Evolutionary conservation across 1,140 invertebrate species (phyloP).

Genomic region (Anadara kagoshimensis): DNA sequence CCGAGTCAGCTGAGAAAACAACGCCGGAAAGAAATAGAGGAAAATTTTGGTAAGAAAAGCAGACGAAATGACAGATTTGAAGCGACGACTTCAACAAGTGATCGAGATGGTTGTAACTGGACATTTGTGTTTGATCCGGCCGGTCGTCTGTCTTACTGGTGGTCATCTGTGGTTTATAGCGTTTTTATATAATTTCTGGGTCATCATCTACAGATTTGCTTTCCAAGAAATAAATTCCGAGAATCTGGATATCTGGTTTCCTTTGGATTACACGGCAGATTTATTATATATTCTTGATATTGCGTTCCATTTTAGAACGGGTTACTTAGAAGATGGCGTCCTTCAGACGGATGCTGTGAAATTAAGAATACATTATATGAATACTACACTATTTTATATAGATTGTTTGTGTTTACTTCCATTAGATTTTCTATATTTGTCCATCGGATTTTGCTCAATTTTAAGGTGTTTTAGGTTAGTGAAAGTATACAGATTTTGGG

Average conservation of each 20-base stretch:
- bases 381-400: constrained; percentile 98
- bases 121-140: constrained; percentile 77
- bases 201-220: constrained; percentile 98
- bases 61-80: constrained; percentile 60
- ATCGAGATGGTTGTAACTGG: constrained; percentile 81
- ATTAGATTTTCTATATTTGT: constrained; percentile 97
- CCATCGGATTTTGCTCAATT: constrained; percentile 98
- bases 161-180: constrained; percentile 87
- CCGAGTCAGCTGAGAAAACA: constrained; percentile 65
- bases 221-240: constrained; percentile 87
- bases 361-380: constrained; percentile 97
- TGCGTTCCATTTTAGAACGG: constrained; percentile 96
- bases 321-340: constrained; percentile 84
- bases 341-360: constrained; percentile 96
- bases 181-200: constrained; percentile 98
- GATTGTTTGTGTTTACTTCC: constrained; percentile 98
- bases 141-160: constrained; percentile 74
- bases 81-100: constrained; percentile 59
- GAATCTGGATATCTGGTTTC: constrained; percentile 95
- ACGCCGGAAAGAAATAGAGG: constrained; percentile 69
- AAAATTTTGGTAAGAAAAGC: constrained; percentile 70
- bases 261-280: constrained; percentile 96
- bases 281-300: constrained; percentile 97
- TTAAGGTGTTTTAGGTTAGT: constrained; percentile 96
- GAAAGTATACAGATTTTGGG: constrained; percentile 99